These are phyloP conservation scores for Meloidogyne chitwoodi DNA, from an alignment of 1,140 invertebrate species.

Conservation along the genomic window DNA sequence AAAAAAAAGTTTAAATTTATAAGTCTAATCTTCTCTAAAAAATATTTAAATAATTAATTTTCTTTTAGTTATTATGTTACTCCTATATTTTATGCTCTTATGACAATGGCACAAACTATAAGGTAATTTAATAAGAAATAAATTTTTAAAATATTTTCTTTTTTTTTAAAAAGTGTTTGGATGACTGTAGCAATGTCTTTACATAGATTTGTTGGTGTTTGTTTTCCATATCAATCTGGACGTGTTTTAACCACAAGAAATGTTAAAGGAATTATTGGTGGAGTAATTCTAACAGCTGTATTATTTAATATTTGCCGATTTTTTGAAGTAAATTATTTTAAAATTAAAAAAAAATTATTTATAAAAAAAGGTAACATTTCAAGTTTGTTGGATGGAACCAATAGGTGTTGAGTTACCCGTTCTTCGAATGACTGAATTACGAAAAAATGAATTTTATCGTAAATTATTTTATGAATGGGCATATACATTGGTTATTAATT, in stretches of 20 bases:
- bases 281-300: slow-evolving; percentile 32
- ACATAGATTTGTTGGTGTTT: slow-evolving; percentile 44
- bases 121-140: slow-evolving; percentile 13
- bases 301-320: slow-evolving; percentile 45
- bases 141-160: neutral
- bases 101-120: slow-evolving; percentile 50
- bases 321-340: slow-evolving; percentile 36
- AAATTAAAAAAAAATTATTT: slow-evolving; percentile 17
- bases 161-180: slow-evolving; percentile 41
- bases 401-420: slow-evolving; percentile 46
- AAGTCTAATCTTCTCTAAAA: too few species aligned
- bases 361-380: slow-evolving; percentile 14
- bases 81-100: slow-evolving; percentile 39
- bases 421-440: slow-evolving; percentile 30
- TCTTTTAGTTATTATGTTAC: slow-evolving; percentile 38
- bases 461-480: slow-evolving; percentile 48
- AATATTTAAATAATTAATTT: too few species aligned
- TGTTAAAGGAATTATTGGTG: slow-evolving; percentile 31
- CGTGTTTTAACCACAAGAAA: slow-evolving; percentile 30
- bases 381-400: slow-evolving; percentile 44
- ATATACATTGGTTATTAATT: slow-evolving; percentile 45
- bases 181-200: slow-evolving; percentile 44
- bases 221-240: slow-evolving; percentile 42
- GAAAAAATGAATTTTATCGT: slow-evolving; percentile 38
- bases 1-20: too few species aligned